Percentiles rank a stretch among this genome's conserved stretches.
phyloP scores from a whole-genome alignment of 2,113 vertebrate genomes.

The Oreochromis spilurus region DNA sequence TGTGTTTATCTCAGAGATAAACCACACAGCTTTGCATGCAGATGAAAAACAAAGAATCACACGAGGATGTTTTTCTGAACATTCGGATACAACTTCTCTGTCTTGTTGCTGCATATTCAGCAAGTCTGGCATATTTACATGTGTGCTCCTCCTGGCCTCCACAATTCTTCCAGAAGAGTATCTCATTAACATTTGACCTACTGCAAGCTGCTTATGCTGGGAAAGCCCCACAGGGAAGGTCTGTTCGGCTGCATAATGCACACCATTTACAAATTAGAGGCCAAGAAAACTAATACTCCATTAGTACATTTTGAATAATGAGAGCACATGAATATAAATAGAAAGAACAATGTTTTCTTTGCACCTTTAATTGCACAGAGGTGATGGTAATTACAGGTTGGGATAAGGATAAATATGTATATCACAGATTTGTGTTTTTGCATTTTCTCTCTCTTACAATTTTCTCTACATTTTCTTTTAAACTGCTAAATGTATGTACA shows the following conservation, averaged over 20 bases:
- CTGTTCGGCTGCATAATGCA: slow-evolving; percentile 19
- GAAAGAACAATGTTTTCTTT: neutral
- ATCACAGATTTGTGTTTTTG: neutral
- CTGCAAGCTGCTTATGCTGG: slow-evolving; percentile 20
- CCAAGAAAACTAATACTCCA: slow-evolving; percentile 31
- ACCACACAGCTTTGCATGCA: slow-evolving; percentile 31
- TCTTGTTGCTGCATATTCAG: neutral
- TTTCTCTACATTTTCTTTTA: neutral
- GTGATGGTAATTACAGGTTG: neutral
- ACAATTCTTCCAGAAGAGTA: slow-evolving; percentile 12
- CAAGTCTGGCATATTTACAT: neutral
- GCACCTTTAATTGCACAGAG: neutral
- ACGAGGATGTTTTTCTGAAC: neutral
- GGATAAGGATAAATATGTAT: neutral
- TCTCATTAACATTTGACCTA: slow-evolving; percentile 53
- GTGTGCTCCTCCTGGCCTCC: neutral
- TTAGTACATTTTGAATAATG: slow-evolving; percentile 40
- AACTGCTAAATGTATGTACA: neutral
- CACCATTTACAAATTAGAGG: slow-evolving; percentile 51
- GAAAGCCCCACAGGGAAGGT: slow-evolving; percentile 6
- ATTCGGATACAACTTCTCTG: neutral
- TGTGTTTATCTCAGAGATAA: slow-evolving; percentile 53
- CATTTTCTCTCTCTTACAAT: neutral
- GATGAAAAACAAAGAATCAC: slow-evolving; percentile 38
- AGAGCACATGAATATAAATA: neutral